Evolutionary conservation across 2,797 vertebrate genomes (phyloP).

Genomic region (Enteromius thamalakanensis): DNA sequence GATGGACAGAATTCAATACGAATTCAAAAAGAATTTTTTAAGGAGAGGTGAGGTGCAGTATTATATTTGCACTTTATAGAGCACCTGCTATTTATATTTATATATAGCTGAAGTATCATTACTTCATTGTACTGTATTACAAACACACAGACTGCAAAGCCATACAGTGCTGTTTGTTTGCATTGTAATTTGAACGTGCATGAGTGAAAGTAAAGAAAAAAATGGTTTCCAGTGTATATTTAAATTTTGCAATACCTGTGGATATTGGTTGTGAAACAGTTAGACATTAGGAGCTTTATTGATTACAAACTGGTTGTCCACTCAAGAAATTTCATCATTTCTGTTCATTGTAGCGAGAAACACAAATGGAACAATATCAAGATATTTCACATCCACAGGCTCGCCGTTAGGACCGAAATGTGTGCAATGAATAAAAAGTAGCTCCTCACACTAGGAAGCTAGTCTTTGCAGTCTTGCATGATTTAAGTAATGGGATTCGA

Average conservation of each 20-base stretch:
- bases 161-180: background rate
- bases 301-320: constrained; percentile 25
- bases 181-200: background rate
- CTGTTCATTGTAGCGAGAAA: constrained; percentile 30
- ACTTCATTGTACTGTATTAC: background rate
- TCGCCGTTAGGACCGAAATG: constrained; percentile 5
- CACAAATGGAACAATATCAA: constrained; percentile 36
- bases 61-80: constrained; percentile 14
- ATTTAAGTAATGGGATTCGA: constrained; percentile 20
- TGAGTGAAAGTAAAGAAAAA: background rate
- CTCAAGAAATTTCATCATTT: constrained; percentile 24
- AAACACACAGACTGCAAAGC: background rate
- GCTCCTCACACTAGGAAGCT: constrained; percentile 21
- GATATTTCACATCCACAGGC: constrained; percentile 10
- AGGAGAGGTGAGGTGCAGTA: background rate
- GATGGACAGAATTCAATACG: constrained; percentile 21
- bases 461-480: constrained; percentile 22
- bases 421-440: constrained; percentile 32
- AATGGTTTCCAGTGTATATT: background rate
- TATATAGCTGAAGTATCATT: background rate
- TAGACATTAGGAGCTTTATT: constrained; percentile 32
- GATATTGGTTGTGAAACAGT: constrained; percentile 7
- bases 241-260: background rate
- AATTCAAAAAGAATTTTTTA: too few species aligned
- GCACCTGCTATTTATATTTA: background rate